Percentiles rank a stretch among this genome's conserved stretches.
These are phyloP conservation scores for Rotaria socialis DNA, from an alignment of 2,888 invertebrate species.

Conservation along the genomic window DNA sequence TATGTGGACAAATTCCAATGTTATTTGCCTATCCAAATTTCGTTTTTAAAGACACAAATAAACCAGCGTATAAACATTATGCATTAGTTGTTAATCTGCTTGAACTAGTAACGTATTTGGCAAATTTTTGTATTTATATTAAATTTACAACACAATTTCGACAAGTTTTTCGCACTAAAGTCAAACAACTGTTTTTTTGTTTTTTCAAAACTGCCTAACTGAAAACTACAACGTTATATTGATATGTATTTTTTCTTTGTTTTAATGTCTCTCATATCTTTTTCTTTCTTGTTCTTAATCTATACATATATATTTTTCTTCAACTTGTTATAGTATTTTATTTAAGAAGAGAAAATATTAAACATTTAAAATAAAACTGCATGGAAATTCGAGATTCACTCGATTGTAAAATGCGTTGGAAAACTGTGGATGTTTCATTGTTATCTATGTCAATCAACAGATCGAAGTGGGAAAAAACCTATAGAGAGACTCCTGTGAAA, in stretches of 20 bases:
- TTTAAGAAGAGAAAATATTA: not conserved
- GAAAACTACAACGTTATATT: not conserved
- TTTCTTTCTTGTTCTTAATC: not conserved
- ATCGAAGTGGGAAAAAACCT: too few relatives aligned
- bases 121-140: conserved; percentile 44
- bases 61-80: conserved; percentile 42
- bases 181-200: not conserved
- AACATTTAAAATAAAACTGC: not conserved
- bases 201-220: not conserved
- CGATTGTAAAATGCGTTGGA: too few relatives aligned
- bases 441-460: too few relatives aligned
- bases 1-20: conserved; percentile 44
- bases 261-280: too few relatives aligned
- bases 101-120: conserved; percentile 41
- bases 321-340: not conserved
- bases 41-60: conserved; percentile 40
- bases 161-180: conserved; percentile 37
- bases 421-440: too few relatives aligned
- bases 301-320: not conserved
- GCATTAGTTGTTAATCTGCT: conserved; percentile 45
- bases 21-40: conserved; percentile 46
- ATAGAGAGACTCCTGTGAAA: too few relatives aligned
- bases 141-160: conserved; percentile 45
- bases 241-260: not conserved
- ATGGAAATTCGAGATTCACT: too few relatives aligned